Percentiles rank a stretch among this genome's conserved stretches.
Evolutionary conservation across 2,888 invertebrate genomes (phyloP).

Genomic region (Nemotelus nigrinus): DNA sequence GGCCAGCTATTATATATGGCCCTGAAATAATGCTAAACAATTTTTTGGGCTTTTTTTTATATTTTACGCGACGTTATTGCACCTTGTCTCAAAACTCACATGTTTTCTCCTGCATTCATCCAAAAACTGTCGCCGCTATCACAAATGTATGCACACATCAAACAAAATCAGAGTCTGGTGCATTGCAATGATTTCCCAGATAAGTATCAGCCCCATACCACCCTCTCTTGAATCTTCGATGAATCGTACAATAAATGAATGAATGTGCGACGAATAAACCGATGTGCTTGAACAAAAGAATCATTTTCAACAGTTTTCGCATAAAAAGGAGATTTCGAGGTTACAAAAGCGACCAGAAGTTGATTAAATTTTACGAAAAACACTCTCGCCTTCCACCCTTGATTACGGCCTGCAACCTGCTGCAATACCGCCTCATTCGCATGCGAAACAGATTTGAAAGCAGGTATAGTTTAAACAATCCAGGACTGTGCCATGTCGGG

Average conservation of each 20-base stretch:
- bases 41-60: not conserved
- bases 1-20: constrained; percentile 25
- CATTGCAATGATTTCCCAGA: constrained; percentile 34
- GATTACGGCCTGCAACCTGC: not conserved
- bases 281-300: constrained; percentile 42
- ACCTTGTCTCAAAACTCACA: not conserved
- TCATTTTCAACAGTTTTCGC: constrained; percentile 42
- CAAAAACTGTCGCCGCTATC: not conserved
- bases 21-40: constrained; percentile 27
- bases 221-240: constrained; percentile 1
- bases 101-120: constrained; percentile 13
- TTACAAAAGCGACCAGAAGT: constrained; percentile 31
- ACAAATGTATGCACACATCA: not conserved
- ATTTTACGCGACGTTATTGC: too few relatives aligned
- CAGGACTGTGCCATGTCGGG: too few relatives aligned
- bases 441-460: not conserved
- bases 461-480: constrained; percentile 14
- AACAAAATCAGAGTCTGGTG: constrained; percentile 6
- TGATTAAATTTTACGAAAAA: constrained; percentile 43
- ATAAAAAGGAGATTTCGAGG: constrained; percentile 22
- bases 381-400: not conserved
- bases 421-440: not conserved
- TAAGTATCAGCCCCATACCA: constrained; percentile 21
- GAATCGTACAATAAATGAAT: constrained; percentile 40
- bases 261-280: constrained; percentile 33